Evolutionary conservation across 2,888 invertebrate genomes (phyloP).

Genomic region (Pollenia labialis): DNA sequence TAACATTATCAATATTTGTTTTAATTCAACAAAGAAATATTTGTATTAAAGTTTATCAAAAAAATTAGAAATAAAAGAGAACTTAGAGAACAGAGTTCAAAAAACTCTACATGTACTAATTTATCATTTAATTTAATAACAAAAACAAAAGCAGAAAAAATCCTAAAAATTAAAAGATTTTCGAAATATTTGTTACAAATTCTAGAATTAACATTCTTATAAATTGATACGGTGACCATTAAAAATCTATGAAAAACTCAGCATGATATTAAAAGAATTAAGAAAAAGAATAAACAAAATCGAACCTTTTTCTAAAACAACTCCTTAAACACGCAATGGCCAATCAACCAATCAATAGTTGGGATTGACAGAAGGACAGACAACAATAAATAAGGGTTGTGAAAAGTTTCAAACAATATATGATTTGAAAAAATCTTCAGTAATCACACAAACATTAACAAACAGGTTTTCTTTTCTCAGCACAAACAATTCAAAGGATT

Average conservation of each 20-base stretch:
- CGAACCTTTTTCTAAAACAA: constrained; percentile 19
- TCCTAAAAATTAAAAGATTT: constrained; percentile 23
- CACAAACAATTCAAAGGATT: constrained; percentile 33
- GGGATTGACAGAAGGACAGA: neutral
- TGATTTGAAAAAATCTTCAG: constrained; percentile 13
- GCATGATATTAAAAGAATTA: constrained; percentile 42
- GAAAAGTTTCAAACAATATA: constrained; percentile 19
- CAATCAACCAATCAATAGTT: constrained; percentile 10
- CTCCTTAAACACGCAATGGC: constrained; percentile 12
- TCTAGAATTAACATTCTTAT: neutral
- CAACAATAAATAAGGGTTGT: constrained; percentile 7
- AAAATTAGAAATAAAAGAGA: neutral
- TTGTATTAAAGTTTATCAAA: constrained; percentile 15
- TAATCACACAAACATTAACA: constrained; percentile 15
- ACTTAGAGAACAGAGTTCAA: neutral
- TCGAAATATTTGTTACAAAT: neutral
- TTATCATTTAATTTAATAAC: neutral
- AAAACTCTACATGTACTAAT: neutral
- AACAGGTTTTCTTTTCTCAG: constrained; percentile 42
- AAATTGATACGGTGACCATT: constrained; percentile 37
- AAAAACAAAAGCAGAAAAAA: neutral
- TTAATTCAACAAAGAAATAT: constrained; percentile 16
- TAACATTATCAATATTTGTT: constrained; percentile 19
- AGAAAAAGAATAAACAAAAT: neutral
- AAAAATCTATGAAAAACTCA: constrained; percentile 32